A percentile compares a stretch with the other conserved stretches of the same genome.
phyloP scores from a whole-genome alignment of 2,113 vertebrate species.

The Eretmochelys imbricata region DNA sequence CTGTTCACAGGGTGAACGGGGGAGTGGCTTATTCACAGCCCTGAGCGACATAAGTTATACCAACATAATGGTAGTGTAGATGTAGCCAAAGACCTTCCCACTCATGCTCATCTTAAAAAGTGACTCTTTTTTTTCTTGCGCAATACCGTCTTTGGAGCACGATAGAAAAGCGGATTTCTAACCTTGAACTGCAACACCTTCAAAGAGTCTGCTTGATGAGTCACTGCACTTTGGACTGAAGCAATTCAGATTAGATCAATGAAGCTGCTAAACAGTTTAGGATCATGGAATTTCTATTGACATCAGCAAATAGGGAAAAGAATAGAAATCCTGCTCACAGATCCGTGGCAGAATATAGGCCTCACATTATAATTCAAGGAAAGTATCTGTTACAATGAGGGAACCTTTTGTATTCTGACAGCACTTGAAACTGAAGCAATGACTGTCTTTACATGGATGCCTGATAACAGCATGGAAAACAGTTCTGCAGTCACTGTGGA shows the following conservation, averaged over 20 bases:
- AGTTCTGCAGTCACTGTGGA: rapidly evolving
- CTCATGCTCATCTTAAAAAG: slow-evolving; percentile 12
- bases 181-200: background rate
- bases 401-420: background rate
- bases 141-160: background rate
- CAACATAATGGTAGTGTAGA: no score
- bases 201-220: background rate
- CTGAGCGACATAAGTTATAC: no score
- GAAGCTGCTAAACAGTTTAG: background rate
- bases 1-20: no score
- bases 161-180: background rate
- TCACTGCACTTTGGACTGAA: background rate
- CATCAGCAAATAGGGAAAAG: background rate
- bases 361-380: background rate
- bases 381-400: background rate
- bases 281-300: background rate
- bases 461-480: background rate
- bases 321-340: background rate
- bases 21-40: no score
- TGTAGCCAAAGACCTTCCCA: background rate
- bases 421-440: rapidly evolving
- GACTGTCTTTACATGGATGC: background rate
- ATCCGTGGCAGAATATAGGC: background rate
- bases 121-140: background rate
- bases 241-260: background rate